Base-by-base conservation (phyloP, 2,888 invertebrate species). In the Arge pagana region DNA sequence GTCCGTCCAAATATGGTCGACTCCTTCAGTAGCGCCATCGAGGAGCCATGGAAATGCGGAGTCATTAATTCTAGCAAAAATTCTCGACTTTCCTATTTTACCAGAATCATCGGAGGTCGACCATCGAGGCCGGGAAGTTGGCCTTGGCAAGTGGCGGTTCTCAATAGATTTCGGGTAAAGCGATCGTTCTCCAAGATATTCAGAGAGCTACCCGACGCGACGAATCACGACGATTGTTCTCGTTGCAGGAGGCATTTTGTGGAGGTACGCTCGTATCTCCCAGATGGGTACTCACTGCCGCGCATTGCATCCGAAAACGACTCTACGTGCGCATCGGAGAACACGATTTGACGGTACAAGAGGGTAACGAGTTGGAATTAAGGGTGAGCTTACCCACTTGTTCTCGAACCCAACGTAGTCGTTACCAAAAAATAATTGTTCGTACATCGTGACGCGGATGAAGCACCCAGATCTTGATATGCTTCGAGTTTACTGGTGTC, bases 91-190 rank as follows among this genome's bases (percentile, higher is more conserved):
- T 71, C 65, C 2, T 73, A 74, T 50, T 66, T 70, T 23, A 79
- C 90, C 54, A 84, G 89, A 62, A 95, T 96, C 54, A 90, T 96
- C 51, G 96, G 96, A 0, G 96, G 96, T 1, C 81, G 85, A 48
- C 88, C 90, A 31, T 83, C 93, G 0, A 80, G 83, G 8, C 87
- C 85, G 41, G 90, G 93, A 30, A 89, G 88, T 69, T 96, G 96
- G 95, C 93, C 94, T 0, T 96, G 96, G 95, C 94, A 95, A 79
- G 93, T 93, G 15, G 94, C 91, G 45, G 86, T 96, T 48, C 82
- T 96, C 53, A 95, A 94, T 75, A 82, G 88, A 67, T 87, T 85
- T 74, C 86, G 86, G 81, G 91, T 90, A 77, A 72, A 77, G 68
- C 48, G 16, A 35, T 18, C 35, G 36, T 16, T 33, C 19, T n/a